Evolutionary conservation across 2,797 vertebrate species (phyloP).

Genomic region (Erethizon dorsatum): DNA sequence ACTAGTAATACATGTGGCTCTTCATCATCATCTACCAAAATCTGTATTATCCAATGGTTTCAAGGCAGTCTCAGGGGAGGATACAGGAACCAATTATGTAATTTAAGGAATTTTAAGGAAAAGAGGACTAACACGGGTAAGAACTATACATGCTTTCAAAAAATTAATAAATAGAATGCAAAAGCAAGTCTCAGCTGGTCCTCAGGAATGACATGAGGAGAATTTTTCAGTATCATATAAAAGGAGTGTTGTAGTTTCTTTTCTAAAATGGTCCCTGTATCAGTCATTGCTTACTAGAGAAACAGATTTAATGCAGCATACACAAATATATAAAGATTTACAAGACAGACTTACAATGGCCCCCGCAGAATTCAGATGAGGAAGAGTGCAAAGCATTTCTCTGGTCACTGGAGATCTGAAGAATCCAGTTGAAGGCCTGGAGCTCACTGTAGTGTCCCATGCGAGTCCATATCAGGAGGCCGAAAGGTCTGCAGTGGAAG

Average conservation of each 20-base stretch:
- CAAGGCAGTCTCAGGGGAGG: background rate
- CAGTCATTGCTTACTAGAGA: background rate
- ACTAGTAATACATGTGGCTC: background rate
- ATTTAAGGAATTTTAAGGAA: background rate
- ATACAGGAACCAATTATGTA: background rate
- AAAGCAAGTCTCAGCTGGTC: background rate
- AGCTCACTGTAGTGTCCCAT: background rate
- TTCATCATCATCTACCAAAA: background rate
- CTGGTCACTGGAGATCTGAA: background rate
- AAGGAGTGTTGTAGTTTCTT: background rate
- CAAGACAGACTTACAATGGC: background rate
- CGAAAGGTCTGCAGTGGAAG: background rate
- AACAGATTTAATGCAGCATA: no score
- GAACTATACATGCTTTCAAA: background rate
- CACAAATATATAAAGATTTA: background rate
- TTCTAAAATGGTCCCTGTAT: background rate
- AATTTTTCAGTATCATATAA: background rate
- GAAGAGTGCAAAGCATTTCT: background rate
- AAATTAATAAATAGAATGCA: background rate
- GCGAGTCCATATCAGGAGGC: background rate
- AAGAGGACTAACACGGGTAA: background rate
- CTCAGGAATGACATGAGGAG: background rate
- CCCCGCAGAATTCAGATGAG: background rate
- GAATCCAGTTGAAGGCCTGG: background rate
- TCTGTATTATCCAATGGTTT: background rate